phyloP scores from a whole-genome alignment of 64 coral and sea anemone species.

The Montipora foliosa region DNA sequence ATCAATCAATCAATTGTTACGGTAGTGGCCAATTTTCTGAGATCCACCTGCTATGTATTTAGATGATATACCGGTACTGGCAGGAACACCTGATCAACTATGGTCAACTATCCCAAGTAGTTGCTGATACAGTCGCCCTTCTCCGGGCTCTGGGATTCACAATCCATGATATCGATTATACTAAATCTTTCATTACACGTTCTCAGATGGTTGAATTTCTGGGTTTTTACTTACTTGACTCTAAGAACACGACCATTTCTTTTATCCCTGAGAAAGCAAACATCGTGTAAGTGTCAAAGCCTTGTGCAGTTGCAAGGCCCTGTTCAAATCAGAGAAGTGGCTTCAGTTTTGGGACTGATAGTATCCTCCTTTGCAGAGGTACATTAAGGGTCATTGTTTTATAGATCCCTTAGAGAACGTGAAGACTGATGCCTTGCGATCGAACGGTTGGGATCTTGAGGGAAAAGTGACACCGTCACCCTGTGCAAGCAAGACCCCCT shows the following conservation, averaged over 20 bases:
- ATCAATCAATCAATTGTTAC: no score
- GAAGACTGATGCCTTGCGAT: no score
- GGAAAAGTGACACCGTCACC: no score
- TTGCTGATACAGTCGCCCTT: slow-evolving; percentile 17
- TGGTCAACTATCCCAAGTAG: background rate
- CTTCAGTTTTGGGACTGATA: slow-evolving; percentile 45
- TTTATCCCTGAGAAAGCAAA: slow-evolving; percentile 50
- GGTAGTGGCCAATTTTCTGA: no score
- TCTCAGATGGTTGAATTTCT: slow-evolving; percentile 48
- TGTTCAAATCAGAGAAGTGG: slow-evolving; percentile 42
- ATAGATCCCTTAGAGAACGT: no score
- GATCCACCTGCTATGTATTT: slow-evolving; percentile 17
- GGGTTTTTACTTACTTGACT: slow-evolving; percentile 31
- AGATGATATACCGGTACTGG: slow-evolving; percentile 61
- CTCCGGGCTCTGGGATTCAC: slow-evolving; percentile 55
- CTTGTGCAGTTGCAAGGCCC: slow-evolving; percentile 19
- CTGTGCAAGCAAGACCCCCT: no score
- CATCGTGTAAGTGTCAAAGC: slow-evolving; percentile 35
- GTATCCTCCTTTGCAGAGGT: slow-evolving; percentile 12
- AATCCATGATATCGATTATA: slow-evolving; percentile 21
- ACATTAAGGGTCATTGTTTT: background rate
- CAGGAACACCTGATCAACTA: background rate
- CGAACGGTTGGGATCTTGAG: no score
- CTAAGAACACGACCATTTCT: slow-evolving; percentile 35
- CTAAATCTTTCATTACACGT: slow-evolving; percentile 31